Evolutionary conservation across 1,140 invertebrate genomes (phyloP).

Genomic region (Venturia canescens): DNA sequence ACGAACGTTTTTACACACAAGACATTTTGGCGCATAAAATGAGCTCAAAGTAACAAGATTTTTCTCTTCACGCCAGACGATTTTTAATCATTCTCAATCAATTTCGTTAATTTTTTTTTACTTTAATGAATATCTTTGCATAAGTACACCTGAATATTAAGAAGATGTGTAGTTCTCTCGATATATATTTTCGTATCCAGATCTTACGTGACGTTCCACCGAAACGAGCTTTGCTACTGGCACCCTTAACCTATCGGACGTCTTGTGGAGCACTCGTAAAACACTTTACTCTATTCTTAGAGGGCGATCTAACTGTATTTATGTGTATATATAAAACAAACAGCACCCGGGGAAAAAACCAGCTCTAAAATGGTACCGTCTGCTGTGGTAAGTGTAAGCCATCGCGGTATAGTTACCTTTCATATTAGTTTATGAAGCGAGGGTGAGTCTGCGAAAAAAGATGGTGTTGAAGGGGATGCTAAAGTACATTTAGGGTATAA

Average conservation of each 20-base stretch:
- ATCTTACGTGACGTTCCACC: not conserved
- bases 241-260: not conserved
- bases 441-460: not conserved
- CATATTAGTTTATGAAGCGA: conserved; percentile 19
- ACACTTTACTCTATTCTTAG: not conserved
- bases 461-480: not conserved
- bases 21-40: no score
- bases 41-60: no score
- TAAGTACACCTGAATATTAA: no score
- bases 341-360: not conserved
- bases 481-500: not conserved
- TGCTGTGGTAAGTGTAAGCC: not conserved
- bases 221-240: not conserved
- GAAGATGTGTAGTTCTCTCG: no score
- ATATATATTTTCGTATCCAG: no score
- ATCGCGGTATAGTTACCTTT: not conserved
- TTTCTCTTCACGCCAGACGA: no score
- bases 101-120: no score
- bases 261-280: conserved; percentile 19
- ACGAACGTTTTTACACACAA: no score
- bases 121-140: no score
- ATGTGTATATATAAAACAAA: not conserved
- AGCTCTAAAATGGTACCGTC: not conserved
- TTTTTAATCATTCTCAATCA: no score
- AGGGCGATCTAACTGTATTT: not conserved